Conservation (phyloP, 1,140 invertebrate genomes). For the Centruroides vittatus region DNA sequence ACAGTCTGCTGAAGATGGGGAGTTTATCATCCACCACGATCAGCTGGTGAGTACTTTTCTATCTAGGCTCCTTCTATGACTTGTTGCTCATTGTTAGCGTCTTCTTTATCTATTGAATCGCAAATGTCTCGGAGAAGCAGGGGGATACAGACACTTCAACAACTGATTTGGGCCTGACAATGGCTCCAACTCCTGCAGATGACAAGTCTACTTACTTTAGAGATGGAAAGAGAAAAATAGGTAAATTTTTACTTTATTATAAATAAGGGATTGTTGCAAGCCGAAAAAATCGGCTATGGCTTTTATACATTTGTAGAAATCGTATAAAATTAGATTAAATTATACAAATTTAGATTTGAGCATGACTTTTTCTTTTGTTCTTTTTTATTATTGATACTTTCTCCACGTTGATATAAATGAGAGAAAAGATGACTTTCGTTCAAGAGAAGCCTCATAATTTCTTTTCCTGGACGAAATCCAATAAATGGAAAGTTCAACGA, state of each 20-base stretch:
- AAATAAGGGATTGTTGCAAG: not conserved
- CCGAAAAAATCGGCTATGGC: too few species aligned
- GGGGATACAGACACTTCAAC: conserved; percentile 6
- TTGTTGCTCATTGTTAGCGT: not conserved
- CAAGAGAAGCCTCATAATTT: not conserved
- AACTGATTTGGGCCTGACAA: conserved; percentile 10
- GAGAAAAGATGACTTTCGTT: not conserved
- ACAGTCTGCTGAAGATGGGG: not conserved
- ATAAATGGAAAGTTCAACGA: not conserved
- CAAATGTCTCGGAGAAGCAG: conserved; percentile 2
- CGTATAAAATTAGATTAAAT: too few species aligned
- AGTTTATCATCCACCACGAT: conserved; percentile 5
- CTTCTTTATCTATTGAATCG: not conserved
- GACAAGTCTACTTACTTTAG: conserved; percentile 30
- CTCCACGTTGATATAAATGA: too few species aligned
- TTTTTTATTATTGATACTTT: too few species aligned
- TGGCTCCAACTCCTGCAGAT: conserved; percentile 8
- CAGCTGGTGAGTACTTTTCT: conserved; percentile 4
- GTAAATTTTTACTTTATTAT: conserved; percentile 14
- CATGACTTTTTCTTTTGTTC: too few species aligned
- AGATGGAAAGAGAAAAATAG: conserved; percentile 34
- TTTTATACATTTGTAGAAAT: too few species aligned
- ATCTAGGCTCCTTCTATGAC: not conserved
- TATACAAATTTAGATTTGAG: too few species aligned
- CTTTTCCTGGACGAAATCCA: not conserved